phyloP scores from a whole-genome alignment of 2,797 vertebrate genomes.

The Pangasius macronema region DNA sequence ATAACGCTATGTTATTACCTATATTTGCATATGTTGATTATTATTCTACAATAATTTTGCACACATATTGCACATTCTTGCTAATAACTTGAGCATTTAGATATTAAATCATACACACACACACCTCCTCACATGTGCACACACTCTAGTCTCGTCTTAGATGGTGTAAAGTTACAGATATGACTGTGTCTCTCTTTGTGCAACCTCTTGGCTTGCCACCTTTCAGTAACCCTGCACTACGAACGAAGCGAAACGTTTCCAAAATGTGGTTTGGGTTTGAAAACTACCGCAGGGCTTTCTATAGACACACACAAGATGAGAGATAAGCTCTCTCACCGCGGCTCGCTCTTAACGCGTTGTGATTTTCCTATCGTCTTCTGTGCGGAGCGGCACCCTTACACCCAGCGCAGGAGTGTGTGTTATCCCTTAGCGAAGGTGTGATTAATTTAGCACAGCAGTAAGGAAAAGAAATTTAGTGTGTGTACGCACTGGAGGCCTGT shows the following conservation, averaged over 20 bases:
- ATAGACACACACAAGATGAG: conserved; percentile 21
- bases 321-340: conserved; percentile 38
- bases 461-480: background rate
- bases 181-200: conserved; percentile 29
- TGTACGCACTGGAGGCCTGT: background rate
- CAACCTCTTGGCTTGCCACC: conserved; percentile 20
- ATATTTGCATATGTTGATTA: background rate
- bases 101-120: background rate
- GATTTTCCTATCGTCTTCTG: conserved; percentile 28
- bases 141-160: background rate
- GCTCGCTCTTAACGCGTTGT: conserved; percentile 10
- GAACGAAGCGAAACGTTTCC: conserved; percentile 31
- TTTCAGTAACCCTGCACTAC: conserved; percentile 25
- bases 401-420: background rate
- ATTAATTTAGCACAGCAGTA: conserved; percentile 19
- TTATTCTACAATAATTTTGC: background rate
- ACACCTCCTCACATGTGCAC: background rate
- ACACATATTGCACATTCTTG: background rate
- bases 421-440: background rate
- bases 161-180: conserved; percentile 39
- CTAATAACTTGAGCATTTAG: background rate
- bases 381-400: background rate
- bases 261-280: conserved; percentile 47
- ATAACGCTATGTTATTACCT: too few species aligned
- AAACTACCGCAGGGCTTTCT: conserved; percentile 42